phyloP scores from a whole-genome alignment of 2,797 vertebrate species.

The Lutjanus campechanus region DNA sequence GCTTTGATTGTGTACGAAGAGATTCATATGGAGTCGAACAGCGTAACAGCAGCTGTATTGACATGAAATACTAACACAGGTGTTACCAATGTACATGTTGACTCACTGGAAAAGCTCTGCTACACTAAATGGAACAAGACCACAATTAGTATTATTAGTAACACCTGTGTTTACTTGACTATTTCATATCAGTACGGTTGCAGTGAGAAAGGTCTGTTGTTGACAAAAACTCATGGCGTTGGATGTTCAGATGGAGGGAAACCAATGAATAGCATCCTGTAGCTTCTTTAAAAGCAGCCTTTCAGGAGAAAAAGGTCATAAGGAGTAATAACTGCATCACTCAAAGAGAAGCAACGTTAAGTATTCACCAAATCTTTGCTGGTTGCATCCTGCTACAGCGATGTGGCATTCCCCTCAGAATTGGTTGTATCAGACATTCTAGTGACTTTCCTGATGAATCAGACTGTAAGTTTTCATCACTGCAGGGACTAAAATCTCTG shows the following conservation, averaged over 20 bases:
- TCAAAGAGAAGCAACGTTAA: not conserved
- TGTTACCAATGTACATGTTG: too few species aligned
- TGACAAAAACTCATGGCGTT: not conserved
- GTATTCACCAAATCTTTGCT: not conserved
- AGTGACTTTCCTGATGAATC: not conserved
- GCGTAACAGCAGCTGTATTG: too few species aligned
- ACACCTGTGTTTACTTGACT: too few species aligned
- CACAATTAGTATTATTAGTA: too few species aligned
- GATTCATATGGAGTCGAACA: not conserved
- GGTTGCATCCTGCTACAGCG: not conserved
- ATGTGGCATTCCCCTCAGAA: not conserved
- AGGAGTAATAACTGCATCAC: not conserved
- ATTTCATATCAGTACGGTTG: too few species aligned
- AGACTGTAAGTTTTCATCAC: not conserved
- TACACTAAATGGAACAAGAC: too few species aligned
- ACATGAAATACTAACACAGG: too few species aligned
- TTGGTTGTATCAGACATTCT: not conserved
- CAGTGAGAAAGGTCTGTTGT: too few species aligned
- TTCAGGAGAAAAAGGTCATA: not conserved
- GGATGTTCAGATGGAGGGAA: not conserved
- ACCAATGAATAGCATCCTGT: not conserved
- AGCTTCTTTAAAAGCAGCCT: not conserved
- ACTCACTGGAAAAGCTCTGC: too few species aligned
- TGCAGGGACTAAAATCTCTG: not conserved
- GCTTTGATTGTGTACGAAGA: not conserved